Base-by-base conservation (phyloP, 2,113 vertebrate species). In the Poeciliopsis retropinna region DNA sequence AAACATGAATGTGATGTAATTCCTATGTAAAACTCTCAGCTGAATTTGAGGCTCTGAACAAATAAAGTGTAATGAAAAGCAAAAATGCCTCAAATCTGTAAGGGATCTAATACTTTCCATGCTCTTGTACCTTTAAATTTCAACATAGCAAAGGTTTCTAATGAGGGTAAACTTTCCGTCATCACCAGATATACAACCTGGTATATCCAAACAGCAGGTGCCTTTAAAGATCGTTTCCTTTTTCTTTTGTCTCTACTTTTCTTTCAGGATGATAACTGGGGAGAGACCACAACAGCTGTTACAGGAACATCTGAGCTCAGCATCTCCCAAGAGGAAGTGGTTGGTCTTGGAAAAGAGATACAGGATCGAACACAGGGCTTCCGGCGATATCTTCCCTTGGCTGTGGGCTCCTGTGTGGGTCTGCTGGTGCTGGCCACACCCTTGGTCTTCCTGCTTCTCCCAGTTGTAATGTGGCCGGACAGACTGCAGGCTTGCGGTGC, bases 281-380 rank as follows among this genome's bases (percentile, higher is more conserved):
- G 96, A 39, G 97, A 97, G 87, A 98, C 97, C 84, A 97, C 97
- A 0, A 98, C 97, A 0, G 97, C 96, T 3, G 96, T 98, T 86
- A 97, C 96, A 0, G 96, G 96, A 70, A 98, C 97, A 3, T 98
- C 97, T 0, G 96, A 97, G 88, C 96, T 96, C 78, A 98, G 96
- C 73, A 86, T 97, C 29, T 98, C 97, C n/a, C 96, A 96, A 85
- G 96, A 98, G 91, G 96, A 98, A 87, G 95, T 97, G 76, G 95
- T 96, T 14, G 94, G 94, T 54, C 94, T 96, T 75, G 96, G 94
- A 76, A 96, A 96, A 79, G 95, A 94, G 73, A 79, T 95, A 79
- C 96, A 96, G 84, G 95, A 96, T 0, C 94, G 95, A 82, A 95
- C 95, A 25, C 89, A 95, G 82, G 91, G 95, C 67, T 95, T 96